Base-by-base conservation (phyloP, 2,797 vertebrate species). In the Gallinago nigripennis region DNA sequence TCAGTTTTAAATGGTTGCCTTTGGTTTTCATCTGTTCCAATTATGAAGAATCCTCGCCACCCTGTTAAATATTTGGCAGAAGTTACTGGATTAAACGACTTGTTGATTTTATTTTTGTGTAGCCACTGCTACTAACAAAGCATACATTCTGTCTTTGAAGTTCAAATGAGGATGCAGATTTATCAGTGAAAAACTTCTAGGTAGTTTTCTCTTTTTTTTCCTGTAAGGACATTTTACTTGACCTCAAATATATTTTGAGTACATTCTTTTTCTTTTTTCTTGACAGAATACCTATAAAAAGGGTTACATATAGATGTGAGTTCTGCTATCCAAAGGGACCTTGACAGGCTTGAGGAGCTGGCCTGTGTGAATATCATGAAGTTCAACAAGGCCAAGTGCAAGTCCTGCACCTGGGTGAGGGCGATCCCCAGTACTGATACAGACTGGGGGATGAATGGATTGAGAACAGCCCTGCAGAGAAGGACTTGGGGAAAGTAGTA, bases 41-140 rank as follows among this genome's bases (percentile, higher is more conserved):
- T 65, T 48, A 73, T 27, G 60, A 78, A 56, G 48, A 76, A 76
- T 58, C 83, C 43, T 83, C 78, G 71, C 28, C 37, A 75, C 51
- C 13, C 18, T 84, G 69, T 84, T 95, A 86, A 88, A 72, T 69
- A 79, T 58, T 88, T 88, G 63, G n/a, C 66, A 72, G 14, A 88
- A 81, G 14, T 27, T 88, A 76, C 35, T 71, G 46, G 9, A 92
- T 60, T 83, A 58, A 92, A 54, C 61, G 8, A 51, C 48, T 72
- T 1, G 1, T 14, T 87, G 8, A 15, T 57, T 33, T 33, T 53
- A 53, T 41, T 14, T 23, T 11, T 3, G 4, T 17, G 9, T 46
- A 46, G 24, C 3, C 43, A n/a, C 35, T 57, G 8, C 8, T 84
- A 39, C 33, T 46, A 51, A 1, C 20, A 79, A 79, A 65, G 6